Conservation (phyloP, 2,113 vertebrate species). For the Proterorhinus semilunaris region DNA sequence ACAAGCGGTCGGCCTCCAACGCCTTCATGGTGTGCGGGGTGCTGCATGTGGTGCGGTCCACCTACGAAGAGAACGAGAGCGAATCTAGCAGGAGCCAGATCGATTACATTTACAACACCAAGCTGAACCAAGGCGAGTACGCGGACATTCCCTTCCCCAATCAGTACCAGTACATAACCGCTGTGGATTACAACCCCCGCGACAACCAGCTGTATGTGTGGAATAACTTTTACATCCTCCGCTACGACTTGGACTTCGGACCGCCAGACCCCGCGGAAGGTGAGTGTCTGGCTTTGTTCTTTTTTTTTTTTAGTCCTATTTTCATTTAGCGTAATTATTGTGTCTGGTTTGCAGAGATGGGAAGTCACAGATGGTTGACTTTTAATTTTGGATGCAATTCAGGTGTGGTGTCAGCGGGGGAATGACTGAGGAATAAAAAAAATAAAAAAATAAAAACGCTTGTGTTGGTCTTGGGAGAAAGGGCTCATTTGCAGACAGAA, state of each 20-base stretch:
- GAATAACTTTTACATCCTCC: conserved; percentile 98
- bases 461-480: conserved; percentile 57
- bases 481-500: conserved; percentile 68
- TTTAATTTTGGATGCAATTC: conserved; percentile 66
- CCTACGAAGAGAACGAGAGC: conserved; percentile 95
- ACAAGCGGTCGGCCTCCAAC: conserved; percentile 96
- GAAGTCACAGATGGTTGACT: conserved; percentile 61
- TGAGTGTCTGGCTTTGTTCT: conserved; percentile 64
- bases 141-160: conserved; percentile 93
- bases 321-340: conserved; percentile 32
- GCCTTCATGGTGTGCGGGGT: conserved; percentile 98
- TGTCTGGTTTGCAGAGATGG: conserved; percentile 26
- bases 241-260: conserved; percentile 94
- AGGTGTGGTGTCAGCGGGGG: conserved; percentile 50
- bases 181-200: conserved; percentile 98
- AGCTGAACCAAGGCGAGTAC: conserved; percentile 86
- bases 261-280: conserved; percentile 96
- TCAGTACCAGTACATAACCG: conserved; percentile 96
- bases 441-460: conserved; percentile 20
- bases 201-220: conserved; percentile 98
- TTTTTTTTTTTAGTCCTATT: background rate
- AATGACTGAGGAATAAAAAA: background rate
- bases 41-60: conserved; percentile 93
- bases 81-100: conserved; percentile 90
- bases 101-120: conserved; percentile 95